These are phyloP conservation scores for Triplophysa yarkandensis DNA, from an alignment of 2,797 vertebrate species.

Conservation along the genomic window DNA sequence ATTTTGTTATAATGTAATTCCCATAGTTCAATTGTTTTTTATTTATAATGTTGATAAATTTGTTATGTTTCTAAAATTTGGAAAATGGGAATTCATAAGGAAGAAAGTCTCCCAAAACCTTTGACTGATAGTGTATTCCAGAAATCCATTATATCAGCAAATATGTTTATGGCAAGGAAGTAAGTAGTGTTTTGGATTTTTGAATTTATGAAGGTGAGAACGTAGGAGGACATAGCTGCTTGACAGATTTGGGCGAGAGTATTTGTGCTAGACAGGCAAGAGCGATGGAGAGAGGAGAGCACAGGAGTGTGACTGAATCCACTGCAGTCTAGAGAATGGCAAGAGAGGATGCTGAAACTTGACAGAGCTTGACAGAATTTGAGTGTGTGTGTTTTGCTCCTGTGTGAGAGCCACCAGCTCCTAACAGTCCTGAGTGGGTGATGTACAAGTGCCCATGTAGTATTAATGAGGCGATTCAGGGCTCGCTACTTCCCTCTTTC, in stretches of 20 bases:
- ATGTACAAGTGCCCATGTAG: slow-evolving; percentile 53
- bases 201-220: background rate
- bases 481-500: slow-evolving; percentile 7
- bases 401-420: background rate
- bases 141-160: background rate
- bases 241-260: slow-evolving; percentile 9
- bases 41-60: no score
- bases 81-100: no score
- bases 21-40: no score
- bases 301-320: slow-evolving; percentile 27
- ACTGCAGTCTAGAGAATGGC: slow-evolving; percentile 9
- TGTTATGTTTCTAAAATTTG: no score
- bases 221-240: background rate
- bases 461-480: slow-evolving; percentile 65
- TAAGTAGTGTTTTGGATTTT: background rate
- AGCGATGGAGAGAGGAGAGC: slow-evolving; percentile 15
- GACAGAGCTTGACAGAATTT: slow-evolving; percentile 4
- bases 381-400: slow-evolving; percentile 17
- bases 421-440: slow-evolving; percentile 37
- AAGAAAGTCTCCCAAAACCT: no score
- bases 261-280: slow-evolving; percentile 13
- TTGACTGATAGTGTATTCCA: no score
- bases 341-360: slow-evolving; percentile 3
- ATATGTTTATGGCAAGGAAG: background rate
- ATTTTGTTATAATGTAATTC: no score